Base-by-base conservation (phyloP, 2,888 invertebrate genomes). In the Heliconius sara region DNA sequence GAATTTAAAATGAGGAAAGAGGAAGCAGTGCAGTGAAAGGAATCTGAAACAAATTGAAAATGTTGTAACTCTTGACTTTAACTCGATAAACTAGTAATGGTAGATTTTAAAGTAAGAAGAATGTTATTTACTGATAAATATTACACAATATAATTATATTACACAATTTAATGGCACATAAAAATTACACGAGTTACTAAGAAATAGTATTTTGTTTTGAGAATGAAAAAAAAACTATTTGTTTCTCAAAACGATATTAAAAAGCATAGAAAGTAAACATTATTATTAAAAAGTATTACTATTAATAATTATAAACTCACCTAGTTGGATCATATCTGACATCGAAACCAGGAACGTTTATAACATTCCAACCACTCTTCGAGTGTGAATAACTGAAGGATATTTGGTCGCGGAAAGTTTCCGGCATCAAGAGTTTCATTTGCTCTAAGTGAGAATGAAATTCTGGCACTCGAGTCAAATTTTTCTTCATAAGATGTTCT, bases 391-490 rank as follows among this genome's bases (percentile, higher is more conserved):
- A 98, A 89, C 98, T 98, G 90, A 98, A 98, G 82, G 98, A 98
- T 86, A 98, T 97, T 96, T 98, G 99, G 88, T 98, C 97, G 83
- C 97, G 96, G 87, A 99, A 97, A 30, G 97, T 96, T 85, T 98
- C 97, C 82, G 96, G 95, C 77, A 97, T 96, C 84, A 99, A 96
- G 86, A 98, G 97, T 91, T 98, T 98, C 97, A 99, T 98, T 79
- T 98, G 98, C 89, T 99, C 99, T 86, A 99, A 95, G 91, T 99
- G 99, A 0, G 99, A 99, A 92, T 99, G 99, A 91, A 99, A 99
- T 90, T 97, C 97, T 83, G 98, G 97, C 81, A 99, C 97, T 76
- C 98, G 97, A 4, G 99, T 99, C 86, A 99, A 94, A 75, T 97
- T 97, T 85, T 97, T 97, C 89, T 97, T 97, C 89, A 99, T 95